Evolutionary conservation across 2,113 vertebrate species (phyloP).

Genomic region (Tamias sibiricus): DNA sequence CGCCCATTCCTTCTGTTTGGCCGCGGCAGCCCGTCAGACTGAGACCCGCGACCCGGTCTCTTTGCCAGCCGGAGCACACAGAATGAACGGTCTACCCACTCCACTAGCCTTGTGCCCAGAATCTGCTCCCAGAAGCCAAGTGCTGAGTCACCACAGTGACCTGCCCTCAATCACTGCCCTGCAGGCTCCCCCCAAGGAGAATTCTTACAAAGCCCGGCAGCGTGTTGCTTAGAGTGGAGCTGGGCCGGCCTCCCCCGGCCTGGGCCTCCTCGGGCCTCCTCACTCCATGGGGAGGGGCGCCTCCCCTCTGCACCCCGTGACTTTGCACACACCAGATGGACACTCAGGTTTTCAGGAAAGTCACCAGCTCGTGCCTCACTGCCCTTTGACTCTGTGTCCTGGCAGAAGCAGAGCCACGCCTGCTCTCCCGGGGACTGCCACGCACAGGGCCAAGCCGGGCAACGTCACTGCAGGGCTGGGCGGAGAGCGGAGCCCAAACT

Average conservation of each 20-base stretch:
- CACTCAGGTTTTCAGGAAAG: neutral
- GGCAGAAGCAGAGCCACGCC: neutral
- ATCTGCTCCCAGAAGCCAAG: neutral
- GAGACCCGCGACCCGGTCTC: rapidly evolving
- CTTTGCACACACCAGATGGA: rapidly evolving
- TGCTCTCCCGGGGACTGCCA: neutral
- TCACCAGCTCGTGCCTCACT: rapidly evolving
- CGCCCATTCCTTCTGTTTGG: no score
- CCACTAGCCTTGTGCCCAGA: rapidly evolving
- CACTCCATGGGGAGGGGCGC: rapidly evolving
- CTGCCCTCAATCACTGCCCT: neutral
- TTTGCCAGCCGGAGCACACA: rapidly evolving
- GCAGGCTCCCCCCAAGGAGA: neutral
- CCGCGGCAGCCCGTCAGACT: neutral
- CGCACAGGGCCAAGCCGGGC: neutral
- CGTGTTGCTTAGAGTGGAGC: neutral
- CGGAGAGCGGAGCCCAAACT: neutral
- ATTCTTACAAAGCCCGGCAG: neutral
- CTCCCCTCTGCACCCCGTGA: rapidly evolving
- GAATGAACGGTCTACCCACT: no score
- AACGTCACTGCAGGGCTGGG: rapidly evolving
- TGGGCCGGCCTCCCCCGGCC: no score
- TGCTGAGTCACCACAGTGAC: neutral
- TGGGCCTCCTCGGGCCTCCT: neutral
- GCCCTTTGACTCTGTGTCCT: neutral